Evolutionary conservation across 2,797 vertebrate species (phyloP), one percentile per base, ranked within the genome.

Genomic region (Sebastes matsubarae): DNA sequence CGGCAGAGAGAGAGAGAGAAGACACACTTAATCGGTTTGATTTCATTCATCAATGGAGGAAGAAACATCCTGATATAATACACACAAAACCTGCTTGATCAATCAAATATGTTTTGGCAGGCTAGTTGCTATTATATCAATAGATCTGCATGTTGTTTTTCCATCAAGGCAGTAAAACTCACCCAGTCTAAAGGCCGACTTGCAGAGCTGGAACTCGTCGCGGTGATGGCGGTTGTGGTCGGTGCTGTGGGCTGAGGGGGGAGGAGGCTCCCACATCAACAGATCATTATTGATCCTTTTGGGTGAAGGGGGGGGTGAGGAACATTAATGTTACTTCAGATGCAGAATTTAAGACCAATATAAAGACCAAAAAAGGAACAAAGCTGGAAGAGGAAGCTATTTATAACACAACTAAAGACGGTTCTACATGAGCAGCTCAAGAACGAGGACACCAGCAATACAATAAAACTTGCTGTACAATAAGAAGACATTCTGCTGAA

Each of bases 201-300:
- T 96, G 96, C 97, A 98, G 87, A 97, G 96, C 88, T 96, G 96
- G 90, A 98, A 98, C 77, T 94, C 94, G 25, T 93, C 94, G 5
- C 94, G 92, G 55, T 81, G 88, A 78, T 80, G 82, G 69, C 75
- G 84, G 58, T 72, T 34, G 72, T 89, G 84, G 57, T 89, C 65
- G 18, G 89, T 79, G 68, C 88, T 80, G n/a, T 88, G 72, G 57
- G 77, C 77, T 5, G 81, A 90, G n/a, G 88, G 84, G n/a, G 93
- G 91, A 79, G 95, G 91, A 74, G 96, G 96, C 90, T 97, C 98
- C 97, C 97, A 99, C 97, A 98, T 97, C 93, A 99, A 90, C 68
- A 99, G 95, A 89, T 98, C 97, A n/a, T 98, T 98, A 92, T 97
- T 97, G 89, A 98, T 96, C 94, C 97, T 98, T 79, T 73, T 22